These are phyloP conservation scores for Drosophila imparisetae DNA, from an alignment of 2,888 invertebrate species.

Conservation along the genomic window DNA sequence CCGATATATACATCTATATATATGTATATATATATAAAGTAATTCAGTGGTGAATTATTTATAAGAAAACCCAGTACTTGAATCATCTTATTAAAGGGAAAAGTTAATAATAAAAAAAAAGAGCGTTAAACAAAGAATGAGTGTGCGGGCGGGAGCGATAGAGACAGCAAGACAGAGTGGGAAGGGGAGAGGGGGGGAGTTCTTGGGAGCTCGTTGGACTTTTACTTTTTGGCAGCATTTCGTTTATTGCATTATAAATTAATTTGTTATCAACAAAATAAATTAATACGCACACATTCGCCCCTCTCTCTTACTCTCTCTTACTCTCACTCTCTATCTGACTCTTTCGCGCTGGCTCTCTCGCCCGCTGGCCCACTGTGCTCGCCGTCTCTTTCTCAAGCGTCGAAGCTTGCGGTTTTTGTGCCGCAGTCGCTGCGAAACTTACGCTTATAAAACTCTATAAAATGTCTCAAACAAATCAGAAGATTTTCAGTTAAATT, in stretches of 20 bases:
- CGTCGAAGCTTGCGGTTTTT: conserved; percentile 38
- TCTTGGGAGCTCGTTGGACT: conserved; percentile 6
- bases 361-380: conserved; percentile 10
- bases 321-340: conserved; percentile 14
- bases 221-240: conserved; percentile 24
- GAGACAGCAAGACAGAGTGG: conserved; percentile 1
- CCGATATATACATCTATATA: not conserved
- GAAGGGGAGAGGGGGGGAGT: not conserved
- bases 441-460: conserved; percentile 67
- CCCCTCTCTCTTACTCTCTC: conserved; percentile 6
- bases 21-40: not conserved
- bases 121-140: conserved; percentile 13
- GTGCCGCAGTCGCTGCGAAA: conserved; percentile 52
- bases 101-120: conserved; percentile 2
- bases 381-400: conserved; percentile 45
- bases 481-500: conserved; percentile 83
- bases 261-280: conserved; percentile 70
- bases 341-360: conserved; percentile 12
- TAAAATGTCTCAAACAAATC: conserved; percentile 81
- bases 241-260: conserved; percentile 67
- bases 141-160: not conserved
- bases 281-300: conserved; percentile 22
- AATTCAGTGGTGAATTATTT: conserved; percentile 16
- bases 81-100: conserved; percentile 38
- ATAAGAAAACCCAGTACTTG: conserved; percentile 34